Conservation (phyloP, 2,797 vertebrate species). For the Arrhamphus sclerolepis region DNA sequence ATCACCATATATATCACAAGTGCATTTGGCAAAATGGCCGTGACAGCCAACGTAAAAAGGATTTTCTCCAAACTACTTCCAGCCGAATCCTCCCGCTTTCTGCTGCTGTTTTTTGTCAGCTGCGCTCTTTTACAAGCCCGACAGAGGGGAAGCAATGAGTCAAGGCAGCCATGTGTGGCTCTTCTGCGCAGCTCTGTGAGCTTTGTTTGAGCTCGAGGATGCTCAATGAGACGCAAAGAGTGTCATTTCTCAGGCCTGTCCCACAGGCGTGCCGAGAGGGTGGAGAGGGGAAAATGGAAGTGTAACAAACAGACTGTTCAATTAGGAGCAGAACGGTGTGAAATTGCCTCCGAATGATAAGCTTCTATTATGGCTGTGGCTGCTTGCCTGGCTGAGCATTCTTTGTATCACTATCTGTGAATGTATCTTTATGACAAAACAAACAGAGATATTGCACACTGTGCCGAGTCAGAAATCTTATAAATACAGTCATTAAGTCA, state of each 20-base stretch:
- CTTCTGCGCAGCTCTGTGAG: constrained; percentile 64
- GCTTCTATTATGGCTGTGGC: constrained; percentile 78
- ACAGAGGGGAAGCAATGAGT: constrained; percentile 69
- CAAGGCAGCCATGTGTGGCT: constrained; percentile 60
- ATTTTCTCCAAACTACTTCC: constrained; percentile 24
- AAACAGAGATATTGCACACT: constrained; percentile 25
- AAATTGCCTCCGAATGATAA: constrained; percentile 87
- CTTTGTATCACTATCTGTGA: constrained; percentile 41
- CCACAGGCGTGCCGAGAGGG: constrained; percentile 72
- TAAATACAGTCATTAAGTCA: constrained; percentile 35
- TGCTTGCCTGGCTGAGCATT: constrained; percentile 70
- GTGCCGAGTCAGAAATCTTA: constrained; percentile 38
- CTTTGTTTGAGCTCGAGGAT: constrained; percentile 80
- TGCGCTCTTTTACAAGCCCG: constrained; percentile 53
- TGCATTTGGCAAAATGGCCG: constrained; percentile 24
- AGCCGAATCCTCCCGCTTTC: constrained; percentile 15
- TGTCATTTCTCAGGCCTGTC: constrained; percentile 84
- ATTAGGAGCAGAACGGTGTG: constrained; percentile 85
- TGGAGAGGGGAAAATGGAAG: constrained; percentile 77
- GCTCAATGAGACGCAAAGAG: constrained; percentile 84
- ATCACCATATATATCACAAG: constrained; percentile 18
- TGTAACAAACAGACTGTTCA: constrained; percentile 87
- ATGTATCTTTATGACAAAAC: constrained; percentile 56
- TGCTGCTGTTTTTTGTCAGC: constrained; percentile 37
- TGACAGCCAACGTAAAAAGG: constrained; percentile 26